Percentiles rank a stretch among this genome's conserved stretches.
Conservation (phyloP, 2,888 invertebrate genomes). For the Punctoribates punctum region DNA sequence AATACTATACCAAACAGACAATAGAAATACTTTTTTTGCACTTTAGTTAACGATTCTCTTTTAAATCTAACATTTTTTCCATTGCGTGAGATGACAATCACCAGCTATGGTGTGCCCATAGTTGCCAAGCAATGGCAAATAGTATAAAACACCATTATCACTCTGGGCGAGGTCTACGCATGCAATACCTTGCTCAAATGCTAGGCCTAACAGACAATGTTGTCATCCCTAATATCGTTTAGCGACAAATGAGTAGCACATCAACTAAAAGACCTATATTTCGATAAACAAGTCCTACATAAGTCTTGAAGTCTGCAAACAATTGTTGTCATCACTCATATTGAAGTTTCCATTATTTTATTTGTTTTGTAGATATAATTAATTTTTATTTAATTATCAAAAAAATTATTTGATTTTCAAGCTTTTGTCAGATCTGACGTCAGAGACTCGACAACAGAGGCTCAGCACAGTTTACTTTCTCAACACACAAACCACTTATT, state of each 20-base stretch:
- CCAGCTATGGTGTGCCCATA: conserved; percentile 14
- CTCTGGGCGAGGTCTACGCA: conserved; percentile 35
- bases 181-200: conserved; percentile 14
- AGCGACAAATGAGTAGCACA: conserved; percentile 36
- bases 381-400: no score
- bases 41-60: conserved; percentile 35
- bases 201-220: not conserved
- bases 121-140: conserved; percentile 35
- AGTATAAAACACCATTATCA: conserved; percentile 29
- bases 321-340: conserved; percentile 22
- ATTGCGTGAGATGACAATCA: conserved; percentile 36
- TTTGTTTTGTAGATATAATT: no score
- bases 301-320: not conserved
- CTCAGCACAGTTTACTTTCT: no score
- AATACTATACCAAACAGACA: not conserved
- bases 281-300: not conserved
- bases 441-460: no score
- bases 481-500: no score
- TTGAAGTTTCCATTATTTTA: no score
- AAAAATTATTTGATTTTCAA: no score
- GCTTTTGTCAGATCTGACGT: no score
- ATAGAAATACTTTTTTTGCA: conserved; percentile 22
- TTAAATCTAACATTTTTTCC: conserved; percentile 27
- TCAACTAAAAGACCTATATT: conserved; percentile 27
- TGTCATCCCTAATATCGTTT: conserved; percentile 16